phyloP scores from a whole-genome alignment of 2,113 vertebrate species.

The Megalops atlanticus region DNA sequence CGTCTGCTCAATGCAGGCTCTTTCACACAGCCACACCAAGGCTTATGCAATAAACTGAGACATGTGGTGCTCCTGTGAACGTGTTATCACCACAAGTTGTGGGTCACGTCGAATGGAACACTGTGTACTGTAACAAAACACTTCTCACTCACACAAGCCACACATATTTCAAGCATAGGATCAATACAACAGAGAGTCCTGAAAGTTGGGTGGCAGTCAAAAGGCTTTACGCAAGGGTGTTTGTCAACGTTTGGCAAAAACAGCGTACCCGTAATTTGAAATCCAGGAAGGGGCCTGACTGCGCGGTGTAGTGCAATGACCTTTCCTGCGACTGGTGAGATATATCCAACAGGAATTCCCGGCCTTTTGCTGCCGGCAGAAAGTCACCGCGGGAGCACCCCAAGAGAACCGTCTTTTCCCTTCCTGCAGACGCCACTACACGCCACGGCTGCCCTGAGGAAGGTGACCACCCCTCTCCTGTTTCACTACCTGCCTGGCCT shows the following conservation, averaged over 20 bases:
- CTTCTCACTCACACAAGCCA: slow-evolving; percentile 10
- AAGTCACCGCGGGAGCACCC: too few species aligned
- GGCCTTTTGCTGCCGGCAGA: too few species aligned
- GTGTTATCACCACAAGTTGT: background rate
- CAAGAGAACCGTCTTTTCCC: background rate
- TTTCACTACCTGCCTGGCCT: slow-evolving; percentile 50
- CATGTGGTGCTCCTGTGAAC: slow-evolving; percentile 17
- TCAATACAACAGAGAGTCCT: too few species aligned
- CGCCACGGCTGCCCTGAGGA: slow-evolving; percentile 26
- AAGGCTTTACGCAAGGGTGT: too few species aligned
- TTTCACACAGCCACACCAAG: slow-evolving; percentile 7
- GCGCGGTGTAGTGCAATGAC: too few species aligned
- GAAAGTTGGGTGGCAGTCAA: too few species aligned
- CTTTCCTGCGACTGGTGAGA: too few species aligned
- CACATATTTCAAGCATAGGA: too few species aligned
- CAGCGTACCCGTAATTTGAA: background rate
- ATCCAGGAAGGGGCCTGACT: too few species aligned
- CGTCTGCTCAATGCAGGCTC: too few species aligned
- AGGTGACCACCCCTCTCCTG: slow-evolving; percentile 44
- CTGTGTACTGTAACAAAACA: slow-evolving; percentile 15
- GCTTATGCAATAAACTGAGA: background rate
- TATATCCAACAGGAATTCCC: too few species aligned
- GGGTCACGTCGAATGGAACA: background rate
- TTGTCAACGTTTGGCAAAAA: background rate
- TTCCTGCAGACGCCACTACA: background rate